Evolutionary conservation across 2,888 invertebrate species (phyloP).

Genomic region (Anaspis maculata): DNA sequence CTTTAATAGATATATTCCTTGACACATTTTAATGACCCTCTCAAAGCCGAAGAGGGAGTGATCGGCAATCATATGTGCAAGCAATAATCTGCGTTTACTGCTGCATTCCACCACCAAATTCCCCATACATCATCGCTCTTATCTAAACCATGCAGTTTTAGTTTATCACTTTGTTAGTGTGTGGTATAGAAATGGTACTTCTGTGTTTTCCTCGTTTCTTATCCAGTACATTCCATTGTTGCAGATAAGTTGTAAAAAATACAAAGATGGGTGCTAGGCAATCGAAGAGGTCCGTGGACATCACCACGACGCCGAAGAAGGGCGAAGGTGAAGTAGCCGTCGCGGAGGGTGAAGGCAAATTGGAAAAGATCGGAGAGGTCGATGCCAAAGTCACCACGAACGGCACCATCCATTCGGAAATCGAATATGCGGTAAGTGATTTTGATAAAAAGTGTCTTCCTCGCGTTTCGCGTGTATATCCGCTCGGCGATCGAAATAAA

Average conservation of each 20-base stretch:
- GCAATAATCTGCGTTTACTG: neutral
- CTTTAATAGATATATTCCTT: no score
- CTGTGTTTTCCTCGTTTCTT: constrained; percentile 2
- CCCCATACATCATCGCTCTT: no score
- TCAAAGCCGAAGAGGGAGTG: neutral
- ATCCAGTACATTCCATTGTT: constrained; percentile 11
- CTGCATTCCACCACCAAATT: no score
- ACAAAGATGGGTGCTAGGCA: constrained; percentile 74
- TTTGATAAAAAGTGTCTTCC: no score
- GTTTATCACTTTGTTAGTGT: constrained; percentile 3
- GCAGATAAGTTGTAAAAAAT: constrained; percentile 23
- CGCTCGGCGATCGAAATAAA: no score
- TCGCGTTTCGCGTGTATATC: no score
- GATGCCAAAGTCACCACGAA: constrained; percentile 62
- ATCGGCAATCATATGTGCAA: neutral
- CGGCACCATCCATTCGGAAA: constrained; percentile 59
- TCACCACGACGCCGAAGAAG: constrained; percentile 61
- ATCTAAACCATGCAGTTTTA: neutral
- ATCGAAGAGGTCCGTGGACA: constrained; percentile 82
- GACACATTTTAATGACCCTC: neutral
- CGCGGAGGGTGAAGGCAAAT: constrained; percentile 58
- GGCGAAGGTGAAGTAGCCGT: constrained; percentile 42
- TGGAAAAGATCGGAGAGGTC: constrained; percentile 69
- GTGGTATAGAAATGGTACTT: constrained; percentile 6
- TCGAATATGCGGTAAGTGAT: constrained; percentile 51